phyloP scores from a whole-genome alignment of 2,113 vertebrate genomes.

The human (Homo sapiens) region DNA sequence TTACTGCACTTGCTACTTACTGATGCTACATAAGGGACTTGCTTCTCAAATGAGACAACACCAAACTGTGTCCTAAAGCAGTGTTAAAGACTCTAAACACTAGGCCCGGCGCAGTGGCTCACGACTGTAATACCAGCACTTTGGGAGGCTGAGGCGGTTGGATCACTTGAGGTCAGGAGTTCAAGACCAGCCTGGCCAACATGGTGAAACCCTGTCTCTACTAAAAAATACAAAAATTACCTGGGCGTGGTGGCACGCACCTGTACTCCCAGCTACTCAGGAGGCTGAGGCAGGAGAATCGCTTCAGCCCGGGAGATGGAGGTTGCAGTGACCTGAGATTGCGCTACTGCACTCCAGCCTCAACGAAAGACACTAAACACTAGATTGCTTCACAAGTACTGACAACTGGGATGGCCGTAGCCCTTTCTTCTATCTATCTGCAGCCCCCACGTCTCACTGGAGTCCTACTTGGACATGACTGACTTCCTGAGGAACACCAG shows the following conservation, averaged over 20 bases:
- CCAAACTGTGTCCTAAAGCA: background rate
- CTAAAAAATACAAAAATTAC: too few relatives aligned
- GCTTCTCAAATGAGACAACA: background rate
- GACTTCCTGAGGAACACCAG: background rate
- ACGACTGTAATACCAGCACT: too few relatives aligned
- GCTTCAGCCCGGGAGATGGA: too few relatives aligned
- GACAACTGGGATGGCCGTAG: background rate
- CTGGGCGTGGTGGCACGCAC: accelerated
- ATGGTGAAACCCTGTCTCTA: too few relatives aligned
- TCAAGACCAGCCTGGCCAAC: too few relatives aligned
- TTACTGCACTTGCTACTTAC: background rate
- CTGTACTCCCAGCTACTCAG: too few relatives aligned
- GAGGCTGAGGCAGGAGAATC: too few relatives aligned
- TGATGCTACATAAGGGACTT: background rate
- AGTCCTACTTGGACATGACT: background rate
- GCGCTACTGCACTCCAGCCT: too few relatives aligned
- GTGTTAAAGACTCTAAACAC: background rate
- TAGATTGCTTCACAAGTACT: background rate
- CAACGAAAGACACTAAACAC: background rate
- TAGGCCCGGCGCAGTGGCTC: accelerated
- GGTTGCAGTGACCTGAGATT: too few relatives aligned
- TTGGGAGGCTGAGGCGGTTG: accelerated
- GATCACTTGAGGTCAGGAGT: too few relatives aligned
- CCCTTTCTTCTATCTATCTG: background rate
- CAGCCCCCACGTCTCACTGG: background rate